phyloP scores from a whole-genome alignment of 2,888 invertebrate genomes.

The Caenorhabditis uteleia region DNA sequence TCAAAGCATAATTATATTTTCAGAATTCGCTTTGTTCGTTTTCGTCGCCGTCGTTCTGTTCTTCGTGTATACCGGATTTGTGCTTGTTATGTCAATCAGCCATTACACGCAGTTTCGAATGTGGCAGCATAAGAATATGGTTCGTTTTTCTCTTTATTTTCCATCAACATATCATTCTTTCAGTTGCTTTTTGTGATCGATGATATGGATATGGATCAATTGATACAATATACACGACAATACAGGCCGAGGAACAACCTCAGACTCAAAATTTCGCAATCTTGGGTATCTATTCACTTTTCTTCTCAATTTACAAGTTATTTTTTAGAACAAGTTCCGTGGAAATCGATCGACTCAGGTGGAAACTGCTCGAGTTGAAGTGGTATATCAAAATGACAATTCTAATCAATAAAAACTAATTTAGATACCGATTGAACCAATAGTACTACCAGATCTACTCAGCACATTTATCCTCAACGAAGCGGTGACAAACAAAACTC shows the following conservation, averaged over 20 bases:
- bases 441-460: no score
- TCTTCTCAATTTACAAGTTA: no score
- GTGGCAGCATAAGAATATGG: conserved; percentile 37
- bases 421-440: no score
- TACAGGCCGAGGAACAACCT: conserved; percentile 4
- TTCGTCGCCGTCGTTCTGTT: conserved; percentile 28
- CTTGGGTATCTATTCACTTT: no score
- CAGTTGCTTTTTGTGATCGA: conserved; percentile 39
- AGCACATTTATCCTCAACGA: no score
- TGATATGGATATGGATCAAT: conserved; percentile 39
- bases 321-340: no score
- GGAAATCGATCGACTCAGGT: no score
- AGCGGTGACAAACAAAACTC: no score
- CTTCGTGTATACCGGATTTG: conserved; percentile 22
- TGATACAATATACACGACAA: conserved; percentile 33
- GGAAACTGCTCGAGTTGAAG: no score
- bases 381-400: no score
- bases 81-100: conserved; percentile 12
- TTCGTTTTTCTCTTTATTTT: not conserved
- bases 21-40: conserved; percentile 30
- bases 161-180: not conserved
- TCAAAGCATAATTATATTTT: not conserved
- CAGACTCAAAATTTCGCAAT: not conserved
- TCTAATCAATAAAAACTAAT: no score
- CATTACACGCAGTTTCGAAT: conserved; percentile 19